These are phyloP conservation scores for Stichopus horrens DNA, from an alignment of 53 echinoderm and acorn worm species.

Conservation along the genomic window DNA sequence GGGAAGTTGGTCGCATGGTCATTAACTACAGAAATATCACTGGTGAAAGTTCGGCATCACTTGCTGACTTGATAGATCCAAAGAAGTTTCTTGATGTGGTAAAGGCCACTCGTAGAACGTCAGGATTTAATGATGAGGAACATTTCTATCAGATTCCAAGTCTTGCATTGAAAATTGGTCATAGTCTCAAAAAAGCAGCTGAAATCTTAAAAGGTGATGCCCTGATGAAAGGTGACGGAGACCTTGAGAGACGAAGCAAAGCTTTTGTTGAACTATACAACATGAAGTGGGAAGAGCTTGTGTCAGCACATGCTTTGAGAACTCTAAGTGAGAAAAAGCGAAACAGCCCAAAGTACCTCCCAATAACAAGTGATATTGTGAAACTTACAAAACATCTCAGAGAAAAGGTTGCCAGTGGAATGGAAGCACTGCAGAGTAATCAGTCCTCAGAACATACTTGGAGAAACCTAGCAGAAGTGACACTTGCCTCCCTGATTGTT, in stretches of 20 bases:
- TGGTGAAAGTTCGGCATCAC: constrained; percentile 24
- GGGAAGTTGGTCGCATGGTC: constrained; percentile 34
- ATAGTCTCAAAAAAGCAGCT: constrained; percentile 47
- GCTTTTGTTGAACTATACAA: constrained; percentile 3
- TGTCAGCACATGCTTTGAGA: constrained; percentile 21
- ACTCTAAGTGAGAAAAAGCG: constrained; percentile 60
- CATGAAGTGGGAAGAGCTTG: constrained; percentile 16
- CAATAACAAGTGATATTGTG: constrained; percentile 68
- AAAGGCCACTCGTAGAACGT: constrained; percentile 6
- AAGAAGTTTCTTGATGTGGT: constrained; percentile 45
- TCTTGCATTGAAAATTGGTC: constrained; percentile 52
- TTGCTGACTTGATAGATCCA: constrained; percentile 33
- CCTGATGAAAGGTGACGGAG: constrained; percentile 18
- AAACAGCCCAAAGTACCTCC: constrained; percentile 60
- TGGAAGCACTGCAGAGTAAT: background rate
- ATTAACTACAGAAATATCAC: constrained; percentile 10
- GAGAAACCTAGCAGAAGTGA: too few species aligned
- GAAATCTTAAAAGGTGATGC: constrained; percentile 47
- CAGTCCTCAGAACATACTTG: constrained; percentile 50
- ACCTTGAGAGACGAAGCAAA: constrained; percentile 20
- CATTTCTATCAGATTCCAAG: constrained; percentile 26
- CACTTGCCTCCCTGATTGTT: too few species aligned
- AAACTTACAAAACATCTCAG: constrained; percentile 57
- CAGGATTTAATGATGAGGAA: constrained; percentile 48
- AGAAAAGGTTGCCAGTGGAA: constrained; percentile 12